Evolutionary conservation across 2,888 invertebrate genomes (phyloP).

Genomic region (Bombyx huttoni): DNA sequence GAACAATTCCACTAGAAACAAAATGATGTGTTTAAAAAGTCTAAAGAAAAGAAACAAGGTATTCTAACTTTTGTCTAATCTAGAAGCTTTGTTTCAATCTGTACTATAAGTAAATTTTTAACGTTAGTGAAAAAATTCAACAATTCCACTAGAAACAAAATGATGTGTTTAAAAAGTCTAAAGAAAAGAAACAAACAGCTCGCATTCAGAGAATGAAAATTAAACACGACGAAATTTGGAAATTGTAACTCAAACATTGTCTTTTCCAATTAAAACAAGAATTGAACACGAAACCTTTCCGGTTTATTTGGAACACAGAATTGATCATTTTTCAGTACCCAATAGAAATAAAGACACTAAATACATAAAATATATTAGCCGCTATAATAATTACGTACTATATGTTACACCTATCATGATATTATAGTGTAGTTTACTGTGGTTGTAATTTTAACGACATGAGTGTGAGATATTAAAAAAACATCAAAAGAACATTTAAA

Average conservation of each 20-base stretch:
- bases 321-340: background rate
- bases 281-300: background rate
- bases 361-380: too few species aligned
- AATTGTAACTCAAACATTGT: conserved; percentile 4
- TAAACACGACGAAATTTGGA: background rate
- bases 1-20: background rate
- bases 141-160: too few species aligned
- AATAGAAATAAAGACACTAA: background rate
- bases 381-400: too few species aligned
- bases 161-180: too few species aligned
- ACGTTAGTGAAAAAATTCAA: background rate
- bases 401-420: too few species aligned
- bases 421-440: too few species aligned
- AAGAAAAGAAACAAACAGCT: background rate
- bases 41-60: too few species aligned
- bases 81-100: background rate
- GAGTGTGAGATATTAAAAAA: too few species aligned
- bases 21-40: too few species aligned
- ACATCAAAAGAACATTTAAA: too few species aligned
- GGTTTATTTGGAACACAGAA: background rate
- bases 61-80: too few species aligned
- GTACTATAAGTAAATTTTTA: background rate
- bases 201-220: conserved; percentile 1
- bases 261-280: conserved; percentile 1
- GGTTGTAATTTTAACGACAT: too few species aligned